These are phyloP conservation scores for Onchidella celtica DNA, from an alignment of 2,888 invertebrate genomes.

Conservation along the genomic window DNA sequence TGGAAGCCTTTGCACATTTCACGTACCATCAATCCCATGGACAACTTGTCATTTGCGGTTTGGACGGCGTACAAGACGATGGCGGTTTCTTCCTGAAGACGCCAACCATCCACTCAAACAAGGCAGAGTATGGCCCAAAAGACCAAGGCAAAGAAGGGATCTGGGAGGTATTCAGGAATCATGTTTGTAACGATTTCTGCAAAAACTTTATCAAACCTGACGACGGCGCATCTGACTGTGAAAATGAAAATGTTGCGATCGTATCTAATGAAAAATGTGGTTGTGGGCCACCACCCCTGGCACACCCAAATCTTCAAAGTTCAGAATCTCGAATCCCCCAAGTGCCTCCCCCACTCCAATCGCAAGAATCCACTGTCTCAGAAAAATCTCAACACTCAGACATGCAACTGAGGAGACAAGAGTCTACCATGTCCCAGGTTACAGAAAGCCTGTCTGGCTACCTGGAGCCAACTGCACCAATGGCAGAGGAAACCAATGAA, in stretches of 20 bases:
- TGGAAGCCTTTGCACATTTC: constrained; percentile 56
- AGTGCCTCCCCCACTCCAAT: neutral
- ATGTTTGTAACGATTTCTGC: constrained; percentile 55
- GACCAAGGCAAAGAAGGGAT: constrained; percentile 51
- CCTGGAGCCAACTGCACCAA: constrained; percentile 37
- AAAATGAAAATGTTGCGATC: neutral
- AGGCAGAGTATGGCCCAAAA: constrained; percentile 45
- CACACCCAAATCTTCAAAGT: no score
- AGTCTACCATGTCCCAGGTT: constrained; percentile 15
- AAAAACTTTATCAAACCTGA: constrained; percentile 27
- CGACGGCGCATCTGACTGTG: neutral
- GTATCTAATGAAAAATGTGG: neutral
- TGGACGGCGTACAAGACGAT: constrained; percentile 53
- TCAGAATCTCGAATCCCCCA: neutral
- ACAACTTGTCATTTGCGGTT: constrained; percentile 50
- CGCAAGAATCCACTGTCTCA: neutral
- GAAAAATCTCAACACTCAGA: neutral
- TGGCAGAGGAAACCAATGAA: neutral
- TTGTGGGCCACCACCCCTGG: neutral
- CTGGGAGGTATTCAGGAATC: constrained; percentile 44
- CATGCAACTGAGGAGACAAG: neutral
- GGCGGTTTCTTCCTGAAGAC: constrained; percentile 48
- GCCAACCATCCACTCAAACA: constrained; percentile 53
- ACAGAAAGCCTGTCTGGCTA: constrained; percentile 32
- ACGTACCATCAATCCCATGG: constrained; percentile 52